Evolutionary conservation across 2,113 vertebrate species (phyloP), one percentile per base, ranked within the genome.

Genomic region (Pycnonotus jocosus): DNA sequence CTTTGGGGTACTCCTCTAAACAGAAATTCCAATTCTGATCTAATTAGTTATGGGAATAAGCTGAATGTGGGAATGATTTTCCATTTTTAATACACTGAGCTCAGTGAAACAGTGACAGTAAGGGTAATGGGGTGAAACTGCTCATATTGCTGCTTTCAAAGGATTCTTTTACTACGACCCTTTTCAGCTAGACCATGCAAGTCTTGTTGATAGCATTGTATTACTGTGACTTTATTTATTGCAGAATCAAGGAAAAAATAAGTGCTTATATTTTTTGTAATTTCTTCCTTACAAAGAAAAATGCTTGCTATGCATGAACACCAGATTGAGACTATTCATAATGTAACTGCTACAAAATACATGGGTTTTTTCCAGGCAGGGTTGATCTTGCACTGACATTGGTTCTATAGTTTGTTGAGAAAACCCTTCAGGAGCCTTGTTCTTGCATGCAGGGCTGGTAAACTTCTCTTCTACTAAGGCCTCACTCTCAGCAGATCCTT

Each of bases 11-110:
- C 38, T 92, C 37, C 61, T 84, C 54, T 92, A 61, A 83, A 87
- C 42, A 91, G 48, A 71, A 65, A 82, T 86, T 60, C 61, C 28
- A 87, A 72, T 94, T 92, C 76, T 86, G 71, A 94, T 76, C 47
- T 88, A 96, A 93, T 97, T 93, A 97, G 77, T 90, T 92, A 78
- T 57, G 69, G 83, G 81, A 95, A 86, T 89, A 89, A 86, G 20
- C 27, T 80, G 88, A 94, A 88, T 44, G 51, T 76, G 91, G 81
- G 83, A 88, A 95, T 79, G 60, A 92, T 88, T 86, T 97, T 79
- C 76, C 69, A 17, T 92, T 86, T 38, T 92, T 87, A 84, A 61
- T 84, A 66, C 57, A 83, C 44, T 90, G 60, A 47, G 12, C 7
- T 90, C 58, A 74, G 28, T 87, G 72, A 93, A 97, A 91, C 73